phyloP scores from a whole-genome alignment of 2,113 vertebrate species.

The Chunga burmeisteri region DNA sequence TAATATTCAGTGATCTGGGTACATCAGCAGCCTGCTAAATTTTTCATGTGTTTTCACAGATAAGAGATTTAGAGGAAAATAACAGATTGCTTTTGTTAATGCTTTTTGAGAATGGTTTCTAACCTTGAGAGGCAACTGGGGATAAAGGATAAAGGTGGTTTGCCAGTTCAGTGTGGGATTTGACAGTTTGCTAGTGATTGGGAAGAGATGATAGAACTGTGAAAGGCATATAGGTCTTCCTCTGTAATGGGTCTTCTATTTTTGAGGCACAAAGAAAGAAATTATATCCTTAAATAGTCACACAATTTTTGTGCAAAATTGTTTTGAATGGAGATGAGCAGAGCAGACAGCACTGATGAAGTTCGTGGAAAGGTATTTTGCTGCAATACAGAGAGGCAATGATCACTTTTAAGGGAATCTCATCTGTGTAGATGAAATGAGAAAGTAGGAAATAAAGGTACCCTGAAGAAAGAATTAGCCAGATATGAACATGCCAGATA shows the following conservation, averaged over 20 bases:
- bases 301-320: background rate
- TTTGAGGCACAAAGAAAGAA: constrained; percentile 4
- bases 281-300: background rate
- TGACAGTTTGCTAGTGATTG: constrained; percentile 5
- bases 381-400: background rate
- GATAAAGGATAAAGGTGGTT: constrained; percentile 23
- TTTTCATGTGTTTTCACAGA: constrained; percentile 43
- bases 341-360: background rate
- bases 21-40: background rate
- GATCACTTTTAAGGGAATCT: background rate
- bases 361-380: background rate
- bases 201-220: background rate
- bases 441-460: background rate
- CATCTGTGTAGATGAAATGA: background rate
- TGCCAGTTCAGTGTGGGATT: background rate
- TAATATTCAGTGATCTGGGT: background rate
- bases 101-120: constrained; percentile 38
- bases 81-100: constrained; percentile 41
- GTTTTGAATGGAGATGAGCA: background rate
- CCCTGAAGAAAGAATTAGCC: background rate
- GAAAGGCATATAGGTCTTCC: background rate
- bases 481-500: background rate
- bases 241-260: background rate
- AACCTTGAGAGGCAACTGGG: constrained; percentile 1
- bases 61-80: constrained; percentile 27